Evolutionary conservation across 2,888 invertebrate genomes (phyloP).

Genomic region (Drosophila anomelani): DNA sequence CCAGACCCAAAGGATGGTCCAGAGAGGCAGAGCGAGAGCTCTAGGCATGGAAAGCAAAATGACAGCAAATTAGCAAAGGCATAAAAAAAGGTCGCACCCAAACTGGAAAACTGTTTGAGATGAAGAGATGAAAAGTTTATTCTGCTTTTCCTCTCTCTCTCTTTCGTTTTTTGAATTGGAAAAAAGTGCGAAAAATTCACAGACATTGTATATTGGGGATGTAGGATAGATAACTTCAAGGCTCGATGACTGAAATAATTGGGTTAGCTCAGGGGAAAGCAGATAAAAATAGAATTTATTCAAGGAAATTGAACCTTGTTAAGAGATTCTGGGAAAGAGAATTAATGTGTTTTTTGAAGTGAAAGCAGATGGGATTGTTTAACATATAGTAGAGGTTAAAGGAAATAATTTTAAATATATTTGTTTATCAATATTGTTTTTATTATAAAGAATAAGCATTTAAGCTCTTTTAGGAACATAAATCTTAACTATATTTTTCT

Average conservation of each 20-base stretch:
- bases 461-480: background rate
- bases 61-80: slow-evolving; percentile 73
- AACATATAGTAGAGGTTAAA: background rate
- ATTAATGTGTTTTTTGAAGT: background rate
- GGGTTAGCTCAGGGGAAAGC: slow-evolving; percentile 2
- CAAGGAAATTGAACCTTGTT: slow-evolving; percentile 7
- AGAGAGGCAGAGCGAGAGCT: background rate
- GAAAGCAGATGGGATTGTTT: background rate
- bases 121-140: slow-evolving; percentile 36
- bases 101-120: slow-evolving; percentile 42
- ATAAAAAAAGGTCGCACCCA: slow-evolving; percentile 63
- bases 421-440: background rate
- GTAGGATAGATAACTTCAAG: slow-evolving; percentile 27
- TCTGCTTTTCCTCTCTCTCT: background rate
- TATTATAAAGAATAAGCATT: background rate
- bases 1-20: background rate
- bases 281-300: slow-evolving; percentile 11
- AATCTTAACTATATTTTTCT: background rate
- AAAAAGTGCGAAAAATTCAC: slow-evolving; percentile 25
- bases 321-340: slow-evolving; percentile 2
- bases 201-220: slow-evolving; percentile 14
- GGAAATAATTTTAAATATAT: background rate
- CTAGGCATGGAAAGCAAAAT: slow-evolving; percentile 63
- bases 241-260: slow-evolving; percentile 37
- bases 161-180: background rate